Base-by-base conservation (phyloP, 2,888 invertebrate genomes). In the Emmelina monodactyla region DNA sequence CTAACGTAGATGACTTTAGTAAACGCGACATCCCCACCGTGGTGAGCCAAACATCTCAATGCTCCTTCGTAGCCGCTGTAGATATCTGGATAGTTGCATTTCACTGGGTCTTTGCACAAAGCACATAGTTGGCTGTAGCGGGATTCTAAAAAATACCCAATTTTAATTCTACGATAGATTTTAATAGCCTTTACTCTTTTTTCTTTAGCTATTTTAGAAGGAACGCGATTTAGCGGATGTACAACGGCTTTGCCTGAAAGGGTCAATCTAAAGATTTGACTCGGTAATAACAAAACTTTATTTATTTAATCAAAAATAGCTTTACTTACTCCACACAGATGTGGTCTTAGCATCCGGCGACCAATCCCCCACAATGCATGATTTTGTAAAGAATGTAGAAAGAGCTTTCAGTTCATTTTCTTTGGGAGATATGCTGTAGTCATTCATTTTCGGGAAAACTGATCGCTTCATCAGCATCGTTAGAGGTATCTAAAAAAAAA, bases 31-130 rank as follows among this genome's bases (percentile, higher is more conserved):
- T 94, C 87, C 0, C 94, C 94, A 2, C 86, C 87, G 44, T 91
- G 89, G 47, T 89, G 87, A 1, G 88, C 87, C 39, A 95, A 69
- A 61, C 95, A 95, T 15, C 88, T 79, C 31, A 94, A 73, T 0
- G 94, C 92, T 0, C 95, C 95, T 42, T 91, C 89, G 58, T 94
- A 93, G 1, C 94, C 94, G 12, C 92, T 91, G 66, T 83, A 92
- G 33, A 84, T 85, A 60, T 95, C 95, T 0, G 92, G 91, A 45
- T 90, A 90, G 60, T 91, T 85, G 53, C 92, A 92, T 49, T 83
- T 79, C 5, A 83, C 82, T 0, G 92, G 91, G 45, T 89, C 83
- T 54, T 90, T 88, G 56, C 93, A 93, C 28, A 91, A 71, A 1
- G 86, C 83, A 53, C 93, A 93, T 43, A 93, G 71, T 50, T 89